Conservation (phyloP, 2,113 vertebrate species). For the Loxodonta africana region DNA sequence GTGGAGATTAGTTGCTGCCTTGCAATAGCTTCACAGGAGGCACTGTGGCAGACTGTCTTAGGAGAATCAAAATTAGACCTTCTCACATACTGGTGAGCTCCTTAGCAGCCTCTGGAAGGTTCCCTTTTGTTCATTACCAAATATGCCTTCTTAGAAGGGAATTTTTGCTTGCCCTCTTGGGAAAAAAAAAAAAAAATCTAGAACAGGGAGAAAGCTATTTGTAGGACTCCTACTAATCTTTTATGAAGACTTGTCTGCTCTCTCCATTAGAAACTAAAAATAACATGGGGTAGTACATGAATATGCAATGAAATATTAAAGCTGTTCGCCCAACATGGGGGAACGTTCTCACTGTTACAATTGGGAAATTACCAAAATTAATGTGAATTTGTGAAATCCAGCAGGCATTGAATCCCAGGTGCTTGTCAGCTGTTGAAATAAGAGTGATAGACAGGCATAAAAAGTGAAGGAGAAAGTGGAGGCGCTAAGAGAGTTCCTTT, state of each 20-base stretch:
- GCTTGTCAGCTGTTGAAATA: constrained; percentile 55
- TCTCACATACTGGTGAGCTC: not conserved
- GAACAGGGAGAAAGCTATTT: constrained; percentile 46
- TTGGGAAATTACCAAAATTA: constrained; percentile 55
- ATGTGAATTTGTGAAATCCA: constrained; percentile 46
- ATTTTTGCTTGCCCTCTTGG: not conserved
- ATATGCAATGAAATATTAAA: constrained; percentile 74
- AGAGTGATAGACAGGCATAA: constrained; percentile 39
- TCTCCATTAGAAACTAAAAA: constrained; percentile 76
- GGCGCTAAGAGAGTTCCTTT: not conserved
- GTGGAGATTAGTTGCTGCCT: constrained; percentile 5
- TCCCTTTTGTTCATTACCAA: constrained; percentile 16
- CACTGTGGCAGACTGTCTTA: not conserved
- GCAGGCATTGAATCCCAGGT: constrained; percentile 66
- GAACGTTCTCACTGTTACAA: constrained; percentile 61
- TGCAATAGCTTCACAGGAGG: not conserved
- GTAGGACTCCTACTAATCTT: constrained; percentile 64
- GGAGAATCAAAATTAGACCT: not conserved
- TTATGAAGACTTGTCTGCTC: constrained; percentile 38
- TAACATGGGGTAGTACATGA: constrained; percentile 67
- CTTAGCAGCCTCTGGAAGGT: not conserved
- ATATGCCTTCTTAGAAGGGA: constrained; percentile 1
- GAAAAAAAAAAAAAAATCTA: not conserved
- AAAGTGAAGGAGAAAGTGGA: not conserved
- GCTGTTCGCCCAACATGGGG: not conserved